Base-by-base conservation (phyloP, 2,888 invertebrate genomes). In the Hemaris fuciformis region DNA sequence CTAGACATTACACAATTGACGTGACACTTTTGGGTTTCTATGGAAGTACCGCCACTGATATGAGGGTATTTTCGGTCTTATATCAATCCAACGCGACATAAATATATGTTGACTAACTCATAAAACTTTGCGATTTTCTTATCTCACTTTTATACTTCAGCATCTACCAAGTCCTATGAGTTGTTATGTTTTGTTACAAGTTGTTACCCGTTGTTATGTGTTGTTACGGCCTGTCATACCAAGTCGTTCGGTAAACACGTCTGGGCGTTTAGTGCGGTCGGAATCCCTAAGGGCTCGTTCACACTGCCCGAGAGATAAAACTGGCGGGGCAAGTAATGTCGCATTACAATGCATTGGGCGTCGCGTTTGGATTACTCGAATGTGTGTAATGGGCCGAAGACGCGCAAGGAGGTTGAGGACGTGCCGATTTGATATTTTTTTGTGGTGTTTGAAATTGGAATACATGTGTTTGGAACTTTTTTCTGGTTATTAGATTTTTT, bases 331-430 rank as follows among this genome's bases (percentile, higher is more conserved):
- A 79, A 76, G 74, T 83, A 83, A 85, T 84, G 80, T 77, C 80
- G 72, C 85, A 88, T 88, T 87, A 88, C 86, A 87, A 87, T 87
- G 88, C 88, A 87, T 87, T 86, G 85, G 80, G 76, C 83, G 87
- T 87, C 85, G 83, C 83, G 79, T 70, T 73, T 74, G 83, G 81
- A 85, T 86, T 83, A 84, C 81, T 71, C 74, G 78, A 79, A 80
- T 83, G 84, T 85, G 87, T 85, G 84, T 86, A 86, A 86, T 86
- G 83, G 84, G 63, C 77, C 81, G 75, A 81, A 80, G 80, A 79
- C 59, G 69, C 63, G 65, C 27, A 43, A 42, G 64, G 65, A 22
- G 66, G 75, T 46, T 62, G 66, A 75, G 80, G 84, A 84, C 68
- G 59, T 57, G 71, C 62, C 67, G n/a, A n/a, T n/a, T 53, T 61